A percentile compares a stretch with the other conserved stretches of the same genome.
phyloP scores from a whole-genome alignment of 2,888 invertebrate species.

The Agrochola litura region DNA sequence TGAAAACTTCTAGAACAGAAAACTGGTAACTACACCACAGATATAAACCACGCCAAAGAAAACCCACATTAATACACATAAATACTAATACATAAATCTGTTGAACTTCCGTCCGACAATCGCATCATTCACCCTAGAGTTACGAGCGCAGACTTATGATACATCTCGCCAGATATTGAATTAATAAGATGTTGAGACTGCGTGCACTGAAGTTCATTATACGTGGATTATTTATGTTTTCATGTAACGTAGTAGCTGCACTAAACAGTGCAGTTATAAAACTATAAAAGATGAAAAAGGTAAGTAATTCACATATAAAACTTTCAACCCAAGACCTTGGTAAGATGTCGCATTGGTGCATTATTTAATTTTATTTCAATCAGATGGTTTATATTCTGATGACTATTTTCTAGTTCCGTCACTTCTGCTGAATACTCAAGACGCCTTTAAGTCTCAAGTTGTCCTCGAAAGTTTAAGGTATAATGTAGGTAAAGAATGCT shows the following conservation, averaged over 20 bases:
- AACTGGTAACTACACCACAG: neutral
- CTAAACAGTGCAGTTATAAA: too few species aligned
- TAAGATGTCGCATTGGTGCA: neutral
- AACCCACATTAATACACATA: constrained; percentile 16
- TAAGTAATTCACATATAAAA: too few species aligned
- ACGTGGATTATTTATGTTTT: constrained; percentile 48
- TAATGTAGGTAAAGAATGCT: neutral
- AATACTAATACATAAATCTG: constrained; percentile 38
- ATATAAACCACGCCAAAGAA: constrained; percentile 21
- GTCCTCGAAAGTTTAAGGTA: neutral
- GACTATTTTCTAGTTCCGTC: neutral
- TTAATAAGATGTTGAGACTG: constrained; percentile 65
- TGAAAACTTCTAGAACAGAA: neutral
- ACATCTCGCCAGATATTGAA: constrained; percentile 58
- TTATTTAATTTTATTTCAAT: neutral
- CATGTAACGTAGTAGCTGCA: neutral
- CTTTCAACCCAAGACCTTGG: too few species aligned
- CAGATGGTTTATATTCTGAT: neutral
- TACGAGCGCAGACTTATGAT: constrained; percentile 53
- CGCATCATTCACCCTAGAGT: constrained; percentile 31
- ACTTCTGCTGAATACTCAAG: neutral
- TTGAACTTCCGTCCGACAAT: constrained; percentile 24
- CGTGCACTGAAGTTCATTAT: constrained; percentile 53
- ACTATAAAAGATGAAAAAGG: too few species aligned
- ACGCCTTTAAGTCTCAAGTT: neutral